Evolutionary conservation across 1,140 invertebrate species (phyloP).

Genomic region (Zaprionus africanus): DNA sequence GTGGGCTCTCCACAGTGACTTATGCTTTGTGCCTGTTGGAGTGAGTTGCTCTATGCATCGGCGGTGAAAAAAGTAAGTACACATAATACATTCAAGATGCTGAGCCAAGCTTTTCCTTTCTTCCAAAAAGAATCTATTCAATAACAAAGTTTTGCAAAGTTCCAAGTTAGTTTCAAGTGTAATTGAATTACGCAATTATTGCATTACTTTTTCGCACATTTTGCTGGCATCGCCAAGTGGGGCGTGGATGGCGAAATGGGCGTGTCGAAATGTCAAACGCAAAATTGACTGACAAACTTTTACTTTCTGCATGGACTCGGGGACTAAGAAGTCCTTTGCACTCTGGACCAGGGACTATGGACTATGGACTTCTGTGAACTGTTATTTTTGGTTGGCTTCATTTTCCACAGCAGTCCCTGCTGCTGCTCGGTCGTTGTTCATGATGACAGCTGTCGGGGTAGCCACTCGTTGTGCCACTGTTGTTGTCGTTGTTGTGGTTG

Average conservation of each 20-base stretch:
- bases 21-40: too few species aligned
- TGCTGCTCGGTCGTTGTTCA: slow-evolving; percentile 34
- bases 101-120: background rate
- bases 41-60: too few species aligned
- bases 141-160: slow-evolving; percentile 31
- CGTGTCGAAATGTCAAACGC: slow-evolving; percentile 59
- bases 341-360: slow-evolving; percentile 10
- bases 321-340: background rate
- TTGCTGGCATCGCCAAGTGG: background rate
- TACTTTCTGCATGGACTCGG: slow-evolving; percentile 54
- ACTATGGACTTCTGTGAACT: slow-evolving; percentile 53
- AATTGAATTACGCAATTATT: slow-evolving; percentile 55
- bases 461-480: background rate
- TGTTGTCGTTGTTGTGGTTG: slow-evolving; percentile 22
- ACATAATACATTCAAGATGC: too few species aligned
- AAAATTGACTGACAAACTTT: slow-evolving; percentile 77
- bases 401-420: slow-evolving; percentile 31
- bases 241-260: slow-evolving; percentile 22
- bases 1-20: too few species aligned
- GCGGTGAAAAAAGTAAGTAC: too few species aligned
- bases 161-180: slow-evolving; percentile 29
- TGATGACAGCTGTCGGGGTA: slow-evolving; percentile 53
- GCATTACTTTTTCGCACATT: slow-evolving; percentile 49
- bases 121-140: slow-evolving; percentile 27
- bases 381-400: slow-evolving; percentile 59